These are phyloP conservation scores for Bos indicus DNA, from an alignment of 2,113 vertebrate genomes.

Conservation along the genomic window DNA sequence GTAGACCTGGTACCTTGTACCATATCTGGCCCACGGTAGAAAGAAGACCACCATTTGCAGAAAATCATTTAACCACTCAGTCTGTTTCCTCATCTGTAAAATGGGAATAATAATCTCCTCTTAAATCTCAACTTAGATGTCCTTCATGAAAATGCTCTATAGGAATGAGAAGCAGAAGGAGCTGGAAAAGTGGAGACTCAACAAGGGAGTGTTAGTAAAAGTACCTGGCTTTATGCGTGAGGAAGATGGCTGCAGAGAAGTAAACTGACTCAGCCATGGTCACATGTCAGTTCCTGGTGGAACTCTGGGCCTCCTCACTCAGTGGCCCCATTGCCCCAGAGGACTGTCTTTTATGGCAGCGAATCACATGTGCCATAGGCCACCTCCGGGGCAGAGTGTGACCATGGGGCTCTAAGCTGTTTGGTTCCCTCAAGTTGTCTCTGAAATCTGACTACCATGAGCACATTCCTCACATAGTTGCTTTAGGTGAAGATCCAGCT, in stretches of 20 bases:
- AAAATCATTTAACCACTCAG: not conserved
- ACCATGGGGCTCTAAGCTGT: not conserved
- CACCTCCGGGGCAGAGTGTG: not conserved
- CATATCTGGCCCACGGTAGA: not conserved
- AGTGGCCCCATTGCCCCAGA: not conserved
- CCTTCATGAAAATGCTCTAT: not conserved
- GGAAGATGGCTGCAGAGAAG: not conserved
- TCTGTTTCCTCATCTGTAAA: not conserved
- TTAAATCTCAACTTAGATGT: not conserved
- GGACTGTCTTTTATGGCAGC: not conserved
- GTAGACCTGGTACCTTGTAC: not conserved
- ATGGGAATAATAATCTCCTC: not conserved
- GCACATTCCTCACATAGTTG: not conserved
- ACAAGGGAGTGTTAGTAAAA: not conserved
- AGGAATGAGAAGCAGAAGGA: not conserved
- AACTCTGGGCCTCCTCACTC: not conserved
- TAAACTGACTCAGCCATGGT: not conserved
- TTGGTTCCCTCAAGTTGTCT: not conserved
- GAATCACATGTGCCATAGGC: not conserved
- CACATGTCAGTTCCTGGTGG: not conserved
- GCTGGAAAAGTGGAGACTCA: not conserved
- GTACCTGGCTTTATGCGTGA: not conserved
- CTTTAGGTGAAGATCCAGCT: not conserved
- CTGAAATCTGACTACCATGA: not conserved
- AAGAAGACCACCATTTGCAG: not conserved